phyloP scores from a whole-genome alignment of 2,113 vertebrate species.

The Xiphophorus hellerii region DNA sequence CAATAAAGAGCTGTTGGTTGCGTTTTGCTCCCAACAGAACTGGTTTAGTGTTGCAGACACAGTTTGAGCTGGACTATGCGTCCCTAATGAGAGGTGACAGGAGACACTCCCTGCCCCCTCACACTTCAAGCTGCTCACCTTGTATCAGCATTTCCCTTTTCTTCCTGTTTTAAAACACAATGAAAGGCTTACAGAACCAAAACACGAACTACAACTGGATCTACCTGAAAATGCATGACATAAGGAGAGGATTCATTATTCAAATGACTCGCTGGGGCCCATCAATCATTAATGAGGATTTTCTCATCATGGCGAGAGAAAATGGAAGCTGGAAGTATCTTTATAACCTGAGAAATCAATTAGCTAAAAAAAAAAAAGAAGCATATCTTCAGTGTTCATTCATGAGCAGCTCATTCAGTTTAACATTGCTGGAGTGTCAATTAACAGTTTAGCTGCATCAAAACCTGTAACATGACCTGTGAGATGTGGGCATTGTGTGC shows the following conservation, averaged over 20 bases:
- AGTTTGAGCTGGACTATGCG: conserved; percentile 66
- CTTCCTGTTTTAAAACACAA: conserved; percentile 45
- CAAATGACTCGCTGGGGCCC: conserved; percentile 64
- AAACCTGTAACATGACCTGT: conserved; percentile 31
- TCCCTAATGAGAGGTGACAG: conserved; percentile 78
- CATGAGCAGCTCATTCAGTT: conserved; percentile 1
- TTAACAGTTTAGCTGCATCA: conserved; percentile 7
- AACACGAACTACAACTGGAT: conserved; percentile 9
- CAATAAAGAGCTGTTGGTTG: conserved; percentile 40
- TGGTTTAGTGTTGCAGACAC: conserved; percentile 50
- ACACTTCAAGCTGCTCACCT: conserved; percentile 48
- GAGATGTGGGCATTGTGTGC: conserved; percentile 19
- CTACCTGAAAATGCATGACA: conserved; percentile 51
- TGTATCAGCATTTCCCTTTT: conserved; percentile 20
- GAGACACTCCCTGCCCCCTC: conserved; percentile 71
- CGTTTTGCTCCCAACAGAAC: conserved; percentile 34
- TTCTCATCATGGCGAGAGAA: conserved; percentile 54
- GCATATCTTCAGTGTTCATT: conserved; percentile 16
- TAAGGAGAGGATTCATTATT: conserved; percentile 68
- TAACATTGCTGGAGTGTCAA: not conserved
- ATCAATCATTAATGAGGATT: conserved; percentile 74
- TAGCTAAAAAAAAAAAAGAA: conserved; percentile 6
- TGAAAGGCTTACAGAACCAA: conserved; percentile 33
- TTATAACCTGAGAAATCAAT: conserved; percentile 29
- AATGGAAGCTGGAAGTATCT: conserved; percentile 29